phyloP scores from a whole-genome alignment of 2,113 vertebrate genomes.

The Baryphthengus martii region DNA sequence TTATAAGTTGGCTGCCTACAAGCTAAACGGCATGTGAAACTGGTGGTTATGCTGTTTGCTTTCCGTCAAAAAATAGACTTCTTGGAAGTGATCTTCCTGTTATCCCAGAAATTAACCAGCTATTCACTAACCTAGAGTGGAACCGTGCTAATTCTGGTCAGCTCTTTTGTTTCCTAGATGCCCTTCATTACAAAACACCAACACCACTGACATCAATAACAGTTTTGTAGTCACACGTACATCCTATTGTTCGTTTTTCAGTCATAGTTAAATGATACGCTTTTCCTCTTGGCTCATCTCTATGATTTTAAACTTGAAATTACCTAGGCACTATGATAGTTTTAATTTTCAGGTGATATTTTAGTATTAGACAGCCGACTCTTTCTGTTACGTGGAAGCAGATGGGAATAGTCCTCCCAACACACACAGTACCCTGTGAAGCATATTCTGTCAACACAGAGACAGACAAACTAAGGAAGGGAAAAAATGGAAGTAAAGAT shows the following conservation, averaged over 20 bases:
- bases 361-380: neutral
- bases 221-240: rapidly evolving
- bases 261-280: rapidly evolving
- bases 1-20: neutral
- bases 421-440: neutral
- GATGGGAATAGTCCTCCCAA: neutral
- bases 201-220: too few relatives aligned
- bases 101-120: neutral
- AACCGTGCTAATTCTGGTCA: neutral
- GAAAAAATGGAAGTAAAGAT: neutral
- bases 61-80: neutral
- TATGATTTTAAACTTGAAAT: neutral
- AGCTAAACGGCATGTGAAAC: neutral
- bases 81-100: neutral
- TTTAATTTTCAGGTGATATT: neutral
- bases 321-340: neutral
- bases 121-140: neutral
- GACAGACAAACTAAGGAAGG: neutral
- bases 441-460: neutral
- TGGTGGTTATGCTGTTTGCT: neutral
- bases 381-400: too few relatives aligned
- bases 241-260: neutral
- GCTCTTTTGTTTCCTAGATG: neutral
- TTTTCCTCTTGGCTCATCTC: neutral
- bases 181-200: neutral